Base-by-base conservation (phyloP, 2,888 invertebrate genomes). In the Idaea dimidiata region DNA sequence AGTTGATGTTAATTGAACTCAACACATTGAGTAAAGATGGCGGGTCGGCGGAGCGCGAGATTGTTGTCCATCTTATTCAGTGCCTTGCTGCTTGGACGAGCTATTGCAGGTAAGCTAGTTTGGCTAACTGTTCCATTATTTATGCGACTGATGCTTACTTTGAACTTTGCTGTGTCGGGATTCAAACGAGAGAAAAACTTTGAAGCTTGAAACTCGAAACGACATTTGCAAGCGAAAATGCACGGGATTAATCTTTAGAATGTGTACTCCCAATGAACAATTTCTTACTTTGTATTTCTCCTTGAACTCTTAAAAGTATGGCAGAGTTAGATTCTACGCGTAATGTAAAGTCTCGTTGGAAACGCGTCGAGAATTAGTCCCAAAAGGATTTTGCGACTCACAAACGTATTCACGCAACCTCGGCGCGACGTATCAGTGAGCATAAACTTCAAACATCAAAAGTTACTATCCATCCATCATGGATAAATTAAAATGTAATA, bases 41-140 rank as follows among this genome's bases (percentile, higher is more conserved):
- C 79, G 76, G 77, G 80, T 68, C 78, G 83, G 69, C 83, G 79
- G 66, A 82, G 84, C 72, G 79, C 85, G 61, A 84, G 87, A 63
- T 77, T 89, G 76, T 82, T 92, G 72, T 90, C 91, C 63, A 87
- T 92, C 68, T 77, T 92, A 69, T 89, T 92, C 83, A 92, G 90
- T 78, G 87, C 87, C 58, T 74, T 92, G 70, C 85, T 92, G 61
- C 83, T 92, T 69, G 91, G 91, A 67, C 84, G 91, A 66, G 91
- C 88, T 70, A 86, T 92, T 67, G 88, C 91, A 81, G 91, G 92
- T 91, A 74, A 84, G 85, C 14, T 56, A 14, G 43, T 43, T 17
- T 56, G 17, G 18, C 56, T 17, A 18, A 56, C 56, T 56, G 31
- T 60, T 56, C 59, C 62, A 58, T 61, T 43, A 18, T n/a, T n/a